phyloP scores from a whole-genome alignment of 2,888 invertebrate species.

The Adelphocoris suturalis region DNA sequence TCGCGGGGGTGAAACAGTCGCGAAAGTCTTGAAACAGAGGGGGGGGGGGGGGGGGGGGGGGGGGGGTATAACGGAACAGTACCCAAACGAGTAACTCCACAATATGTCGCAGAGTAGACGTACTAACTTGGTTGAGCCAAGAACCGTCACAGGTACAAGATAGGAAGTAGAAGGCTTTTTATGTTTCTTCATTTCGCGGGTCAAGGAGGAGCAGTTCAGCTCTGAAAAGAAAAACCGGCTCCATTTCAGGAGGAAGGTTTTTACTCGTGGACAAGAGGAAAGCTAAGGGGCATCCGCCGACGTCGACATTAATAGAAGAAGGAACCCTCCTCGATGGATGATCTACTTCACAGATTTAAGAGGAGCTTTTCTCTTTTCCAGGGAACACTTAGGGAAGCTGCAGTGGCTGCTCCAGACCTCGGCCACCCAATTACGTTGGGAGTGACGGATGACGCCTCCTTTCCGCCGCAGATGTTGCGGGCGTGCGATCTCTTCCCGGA shows the following conservation, averaged over 20 bases:
- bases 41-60: no score
- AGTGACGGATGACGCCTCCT: conserved; percentile 36
- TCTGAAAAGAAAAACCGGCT: neutral
- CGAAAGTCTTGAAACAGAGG: no score
- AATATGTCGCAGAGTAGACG: no score
- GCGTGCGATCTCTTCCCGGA: conserved; percentile 16
- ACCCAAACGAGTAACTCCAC: no score
- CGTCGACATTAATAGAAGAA: neutral
- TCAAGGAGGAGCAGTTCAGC: neutral
- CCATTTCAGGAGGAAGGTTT: conserved; percentile 3
- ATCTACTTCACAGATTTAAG: conserved; percentile 33
- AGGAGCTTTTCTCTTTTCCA: neutral
- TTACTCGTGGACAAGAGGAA: neutral
- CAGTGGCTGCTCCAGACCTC: neutral
- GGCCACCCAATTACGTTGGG: neutral
- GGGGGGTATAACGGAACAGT: no score
- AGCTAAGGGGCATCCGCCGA: conserved; percentile 19
- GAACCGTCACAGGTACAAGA: no score
- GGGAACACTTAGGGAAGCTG: neutral
- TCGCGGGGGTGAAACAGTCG: no score
- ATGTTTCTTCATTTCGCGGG: neutral
- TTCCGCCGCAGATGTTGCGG: conserved; percentile 34
- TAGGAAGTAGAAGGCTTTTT: neutral
- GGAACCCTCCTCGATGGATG: neutral
- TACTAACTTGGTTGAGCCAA: no score